Evolutionary conservation across 2,797 vertebrate genomes (phyloP), one percentile per base, ranked within the genome.

Genomic region (Gobionotothen gibberifrons): DNA sequence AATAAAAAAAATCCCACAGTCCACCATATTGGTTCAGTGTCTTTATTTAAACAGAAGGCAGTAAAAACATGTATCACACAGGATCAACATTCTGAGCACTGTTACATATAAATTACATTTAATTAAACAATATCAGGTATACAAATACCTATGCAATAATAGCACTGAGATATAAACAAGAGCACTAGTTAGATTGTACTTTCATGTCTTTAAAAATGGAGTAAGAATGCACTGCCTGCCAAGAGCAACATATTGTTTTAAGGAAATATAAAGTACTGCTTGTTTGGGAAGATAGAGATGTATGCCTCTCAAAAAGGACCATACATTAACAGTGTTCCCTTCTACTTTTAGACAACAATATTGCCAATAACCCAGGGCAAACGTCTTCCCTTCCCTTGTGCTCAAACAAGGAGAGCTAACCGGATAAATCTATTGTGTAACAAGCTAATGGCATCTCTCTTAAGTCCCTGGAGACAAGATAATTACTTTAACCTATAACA

Each of bases 11-110:
- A 57, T 3, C 8, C 22, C 73, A 80, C 26, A 81, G 11, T 44
- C 72, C 66, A 46, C 36, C 40, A 42, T 68, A 47, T 79, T 72
- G 44, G 29, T 76, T 83, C 9, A 79, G 42, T 55, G 36, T 82
- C 61, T 91, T 92, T 92, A 91, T 92, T 92, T 82, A 69, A 62
- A 76, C n/a, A 19, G 44, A 78, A 17, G 26, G 46, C 26, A 79
- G 56, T 40, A 7, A 10, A 36, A 62, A 44, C 32, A 8, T 19
- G 5, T 8, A 36, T 6, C 26, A 63, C 59, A 83, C 49, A 78
- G 3, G 63, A 26, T 69, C 66, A 78, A 49, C 9, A 59, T 58
- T 39, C 8, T 21, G 10, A 42, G 17, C 12, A 68, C 46, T 10
- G 10, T 51, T 63, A 76, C 52, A 69, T 5, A 43, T 48, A 36